A percentile compares a stretch with the other conserved stretches of the same genome.
Evolutionary conservation across 2,113 vertebrate species (phyloP).

Genomic region (Anolis sagrei): DNA sequence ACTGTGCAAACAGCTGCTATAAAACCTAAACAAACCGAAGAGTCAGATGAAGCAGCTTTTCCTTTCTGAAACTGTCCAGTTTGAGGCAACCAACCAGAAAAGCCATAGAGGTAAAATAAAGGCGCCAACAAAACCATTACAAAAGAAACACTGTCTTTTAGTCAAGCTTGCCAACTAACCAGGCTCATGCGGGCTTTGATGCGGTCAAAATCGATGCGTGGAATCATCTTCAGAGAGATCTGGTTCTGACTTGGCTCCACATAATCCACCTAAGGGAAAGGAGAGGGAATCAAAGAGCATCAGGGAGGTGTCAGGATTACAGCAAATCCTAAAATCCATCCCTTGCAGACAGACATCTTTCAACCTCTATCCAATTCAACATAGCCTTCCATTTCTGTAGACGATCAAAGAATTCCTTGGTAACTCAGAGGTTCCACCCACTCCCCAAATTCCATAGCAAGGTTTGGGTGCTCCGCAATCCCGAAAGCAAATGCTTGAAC

Average conservation of each 20-base stretch:
- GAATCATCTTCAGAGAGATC: constrained; percentile 97
- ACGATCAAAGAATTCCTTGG: too few species aligned
- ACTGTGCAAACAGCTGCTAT: too few species aligned
- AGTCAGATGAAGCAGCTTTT: background rate
- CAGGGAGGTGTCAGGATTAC: too few species aligned
- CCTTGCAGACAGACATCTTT: too few species aligned
- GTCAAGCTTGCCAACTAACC: constrained; percentile 67
- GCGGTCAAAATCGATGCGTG: constrained; percentile 92
- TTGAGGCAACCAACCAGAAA: background rate
- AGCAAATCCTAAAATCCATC: too few species aligned
- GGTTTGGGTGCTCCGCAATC: background rate
- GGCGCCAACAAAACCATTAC: too few species aligned
- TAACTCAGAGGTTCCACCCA: too few species aligned
- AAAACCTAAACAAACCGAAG: background rate
- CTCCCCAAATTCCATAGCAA: background rate
- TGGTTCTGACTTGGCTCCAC: constrained; percentile 97
- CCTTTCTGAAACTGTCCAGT: background rate
- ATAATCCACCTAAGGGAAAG: constrained; percentile 86
- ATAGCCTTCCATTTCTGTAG: background rate
- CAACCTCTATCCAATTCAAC: background rate
- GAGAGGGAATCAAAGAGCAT: accelerated
- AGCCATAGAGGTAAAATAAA: too few species aligned
- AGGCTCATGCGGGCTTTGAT: constrained; percentile 96
- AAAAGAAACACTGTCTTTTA: too few species aligned
- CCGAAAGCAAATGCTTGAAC: background rate